Conservation (phyloP, 1,140 invertebrate genomes). For the Ridgeia piscesae region DNA sequence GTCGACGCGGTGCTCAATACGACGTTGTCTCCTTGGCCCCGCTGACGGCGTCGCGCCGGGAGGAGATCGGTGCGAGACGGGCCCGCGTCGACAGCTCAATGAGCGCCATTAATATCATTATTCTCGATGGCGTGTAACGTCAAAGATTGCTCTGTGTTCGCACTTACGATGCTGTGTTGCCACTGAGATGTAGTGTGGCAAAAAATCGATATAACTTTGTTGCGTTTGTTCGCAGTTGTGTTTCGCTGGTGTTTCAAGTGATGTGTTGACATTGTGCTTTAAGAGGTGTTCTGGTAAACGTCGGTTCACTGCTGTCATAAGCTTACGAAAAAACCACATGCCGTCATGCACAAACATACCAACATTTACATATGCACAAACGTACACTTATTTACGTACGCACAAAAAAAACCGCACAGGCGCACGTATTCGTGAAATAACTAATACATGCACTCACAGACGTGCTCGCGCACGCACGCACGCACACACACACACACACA, state of each 20-base stretch:
- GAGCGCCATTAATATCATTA: neutral
- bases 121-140: neutral
- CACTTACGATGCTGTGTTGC: neutral
- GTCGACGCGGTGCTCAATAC: neutral
- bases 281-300: neutral
- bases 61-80: neutral
- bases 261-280: neutral
- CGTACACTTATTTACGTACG: neutral
- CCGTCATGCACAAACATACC: neutral
- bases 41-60: neutral
- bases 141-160: too few species aligned
- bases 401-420: neutral
- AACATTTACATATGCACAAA: neutral
- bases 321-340: neutral
- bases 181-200: neutral
- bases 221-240: neutral
- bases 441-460: constrained; percentile 20
- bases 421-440: constrained; percentile 16
- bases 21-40: too few species aligned
- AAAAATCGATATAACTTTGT: neutral
- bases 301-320: neutral
- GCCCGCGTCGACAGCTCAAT: neutral
- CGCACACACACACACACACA: constrained; percentile 24
- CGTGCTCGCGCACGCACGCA: constrained; percentile 28
- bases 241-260: neutral